Percentiles rank a stretch among this genome's conserved stretches.
Conservation (phyloP, 53 echinoderm and acorn worm species). For the Patiria pectinifera region DNA sequence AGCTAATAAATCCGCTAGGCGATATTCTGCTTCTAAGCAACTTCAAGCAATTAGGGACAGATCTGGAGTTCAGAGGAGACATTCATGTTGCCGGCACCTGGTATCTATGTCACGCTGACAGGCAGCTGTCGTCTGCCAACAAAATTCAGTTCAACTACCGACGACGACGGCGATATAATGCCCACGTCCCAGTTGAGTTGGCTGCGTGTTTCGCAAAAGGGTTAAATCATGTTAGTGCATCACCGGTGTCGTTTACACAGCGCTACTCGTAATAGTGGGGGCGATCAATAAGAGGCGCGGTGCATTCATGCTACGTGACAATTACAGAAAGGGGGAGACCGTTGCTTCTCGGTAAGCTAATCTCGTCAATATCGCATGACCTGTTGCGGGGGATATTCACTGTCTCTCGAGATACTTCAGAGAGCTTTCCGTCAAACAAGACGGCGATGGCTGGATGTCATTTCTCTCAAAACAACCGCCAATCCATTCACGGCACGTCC, state of each 20-base stretch:
- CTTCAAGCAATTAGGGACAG: too few species aligned
- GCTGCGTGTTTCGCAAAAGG: not conserved
- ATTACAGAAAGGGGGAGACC: not conserved
- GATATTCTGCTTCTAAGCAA: too few species aligned
- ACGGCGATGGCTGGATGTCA: not conserved
- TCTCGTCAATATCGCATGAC: not conserved
- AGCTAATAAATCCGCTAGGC: too few species aligned
- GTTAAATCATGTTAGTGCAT: constrained; percentile 1
- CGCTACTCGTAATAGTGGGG: not conserved
- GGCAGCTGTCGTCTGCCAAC: not conserved
- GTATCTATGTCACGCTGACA: not conserved
- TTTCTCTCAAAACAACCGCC: not conserved
- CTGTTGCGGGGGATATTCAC: constrained; percentile 12
- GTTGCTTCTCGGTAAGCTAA: constrained; percentile 1
- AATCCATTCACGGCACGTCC: not conserved
- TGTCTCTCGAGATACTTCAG: not conserved
- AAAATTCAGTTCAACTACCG: not conserved
- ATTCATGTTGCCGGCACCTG: not conserved
- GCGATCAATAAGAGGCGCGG: not conserved
- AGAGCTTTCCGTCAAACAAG: not conserved
- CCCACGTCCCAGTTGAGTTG: constrained; percentile 1
- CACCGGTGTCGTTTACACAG: constrained; percentile 36
- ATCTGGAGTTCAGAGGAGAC: too few species aligned
- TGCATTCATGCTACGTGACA: not conserved
- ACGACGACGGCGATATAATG: too few species aligned